phyloP scores from a whole-genome alignment of 2,113 vertebrate species.

The Scortum barcoo region DNA sequence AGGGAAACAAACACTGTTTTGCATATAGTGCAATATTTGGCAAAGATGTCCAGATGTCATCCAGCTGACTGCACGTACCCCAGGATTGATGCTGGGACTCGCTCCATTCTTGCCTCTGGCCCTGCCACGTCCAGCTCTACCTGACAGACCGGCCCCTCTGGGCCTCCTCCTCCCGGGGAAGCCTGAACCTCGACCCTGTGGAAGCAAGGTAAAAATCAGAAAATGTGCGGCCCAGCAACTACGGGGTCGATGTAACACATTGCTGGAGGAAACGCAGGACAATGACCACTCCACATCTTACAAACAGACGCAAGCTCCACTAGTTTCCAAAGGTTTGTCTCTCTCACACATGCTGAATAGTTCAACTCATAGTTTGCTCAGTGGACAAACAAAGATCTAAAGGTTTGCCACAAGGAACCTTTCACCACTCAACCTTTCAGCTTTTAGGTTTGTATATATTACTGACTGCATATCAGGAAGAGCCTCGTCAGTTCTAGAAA shows the following conservation, averaged over 20 bases:
- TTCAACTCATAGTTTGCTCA: constrained; percentile 1
- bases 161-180: constrained; percentile 95
- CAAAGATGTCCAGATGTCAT: background rate
- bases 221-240: background rate
- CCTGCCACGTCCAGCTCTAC: constrained; percentile 94
- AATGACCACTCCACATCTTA: background rate
- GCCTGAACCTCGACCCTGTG: constrained; percentile 94
- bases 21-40: constrained; percentile 32
- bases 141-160: constrained; percentile 92
- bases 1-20: constrained; percentile 41
- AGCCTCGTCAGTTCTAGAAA: background rate
- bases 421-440: background rate
- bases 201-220: constrained; percentile 37
- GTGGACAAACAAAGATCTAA: constrained; percentile 1
- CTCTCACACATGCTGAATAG: background rate
- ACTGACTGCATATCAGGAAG: background rate
- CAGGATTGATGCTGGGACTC: constrained; percentile 88
- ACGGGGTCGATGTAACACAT: background rate
- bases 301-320: background rate
- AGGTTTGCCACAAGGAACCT: background rate
- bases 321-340: background rate
- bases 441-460: background rate
- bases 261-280: background rate
- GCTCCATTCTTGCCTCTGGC: constrained; percentile 94
- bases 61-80: constrained; percentile 84